These are phyloP conservation scores for Chionomys nivalis DNA, from an alignment of 2,113 vertebrate species.

Conservation along the genomic window DNA sequence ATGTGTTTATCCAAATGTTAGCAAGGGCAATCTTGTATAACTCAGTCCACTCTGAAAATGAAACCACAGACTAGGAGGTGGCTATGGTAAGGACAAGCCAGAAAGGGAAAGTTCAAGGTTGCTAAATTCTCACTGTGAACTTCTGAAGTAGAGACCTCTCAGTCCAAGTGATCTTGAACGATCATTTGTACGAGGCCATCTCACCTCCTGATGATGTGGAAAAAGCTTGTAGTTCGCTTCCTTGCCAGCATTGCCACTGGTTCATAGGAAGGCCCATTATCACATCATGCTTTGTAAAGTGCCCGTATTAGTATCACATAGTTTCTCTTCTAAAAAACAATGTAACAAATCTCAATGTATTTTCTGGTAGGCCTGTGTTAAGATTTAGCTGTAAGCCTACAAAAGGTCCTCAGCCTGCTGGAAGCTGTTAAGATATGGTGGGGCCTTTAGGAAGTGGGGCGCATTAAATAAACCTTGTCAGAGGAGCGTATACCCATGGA, in stretches of 20 bases:
- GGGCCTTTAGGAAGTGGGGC: too few relatives aligned
- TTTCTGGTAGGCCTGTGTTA: not conserved
- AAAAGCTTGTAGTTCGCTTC: constrained; percentile 35
- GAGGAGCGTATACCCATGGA: too few relatives aligned
- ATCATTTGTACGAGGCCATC: constrained; percentile 32
- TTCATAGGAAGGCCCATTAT: constrained; percentile 47
- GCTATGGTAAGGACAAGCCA: constrained; percentile 47
- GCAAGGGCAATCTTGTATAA: constrained; percentile 20
- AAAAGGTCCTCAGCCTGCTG: not conserved
- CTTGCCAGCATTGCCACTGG: not conserved
- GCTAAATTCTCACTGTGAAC: constrained; percentile 36
- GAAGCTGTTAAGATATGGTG: not conserved
- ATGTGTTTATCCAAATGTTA: constrained; percentile 39
- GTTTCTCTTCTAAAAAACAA: not conserved
- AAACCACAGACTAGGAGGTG: constrained; percentile 59
- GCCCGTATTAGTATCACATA: not conserved
- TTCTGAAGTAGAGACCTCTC: constrained; percentile 52
- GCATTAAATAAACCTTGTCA: not conserved
- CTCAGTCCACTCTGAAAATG: constrained; percentile 39
- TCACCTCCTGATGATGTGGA: not conserved
- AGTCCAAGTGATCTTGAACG: constrained; percentile 49
- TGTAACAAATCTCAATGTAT: not conserved
- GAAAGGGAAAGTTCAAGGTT: constrained; percentile 58
- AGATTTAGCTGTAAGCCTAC: not conserved
- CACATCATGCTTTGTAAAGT: constrained; percentile 25